Base-by-base conservation (phyloP, 1,140 invertebrate genomes). In the Meteorus sp. region DNA sequence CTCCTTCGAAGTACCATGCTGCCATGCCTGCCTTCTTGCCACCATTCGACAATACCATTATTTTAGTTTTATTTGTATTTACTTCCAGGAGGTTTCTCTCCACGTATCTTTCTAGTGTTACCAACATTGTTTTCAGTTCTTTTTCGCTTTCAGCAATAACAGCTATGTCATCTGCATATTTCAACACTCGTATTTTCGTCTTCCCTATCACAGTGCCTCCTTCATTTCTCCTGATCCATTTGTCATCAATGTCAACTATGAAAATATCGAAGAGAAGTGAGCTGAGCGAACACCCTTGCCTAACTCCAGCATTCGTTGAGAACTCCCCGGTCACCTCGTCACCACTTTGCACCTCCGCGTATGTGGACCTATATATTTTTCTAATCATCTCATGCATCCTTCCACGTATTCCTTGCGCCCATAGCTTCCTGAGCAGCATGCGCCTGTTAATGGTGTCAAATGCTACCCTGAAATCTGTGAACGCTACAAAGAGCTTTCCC, bases 1-100 rank as follows among this genome's bases (percentile, higher is more conserved):
- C 19, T 5, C 48, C 59, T 9, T 48, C 44, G 11, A 39, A 59
- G 22, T 50, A 50, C 62, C 51, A 61, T n/a, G 8, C 9, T 8
- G 1, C 20, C 9, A 47, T 50, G n/a, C 31, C 33, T 52, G 8
- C 17, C 22, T 27, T 39, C 25, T 33, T 20, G 47, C 29, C 29
- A 11, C 29, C 29, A 11, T 33, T 33, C 6, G 29, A 6, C 6
- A 33, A 33, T 6, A 33, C 29, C 29, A 33, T 11, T 6, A 33
- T 11, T 33, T 33, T 33, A 6, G 29, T 33, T 33, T 33, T 33
- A 11, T 11, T 33, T 6, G 29, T 11, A 11, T 33, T 33, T 6
- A 33, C 11, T 33, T 6, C 11, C 29, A 33, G 29, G 6, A 7
- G 6, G 29, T 33, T 33, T 6, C 29, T 33, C 29, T 6, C 11